A percentile compares a stretch with the other conserved stretches of the same genome.
Conservation (phyloP, 2,888 invertebrate genomes). For the Mesochorus sp. region DNA sequence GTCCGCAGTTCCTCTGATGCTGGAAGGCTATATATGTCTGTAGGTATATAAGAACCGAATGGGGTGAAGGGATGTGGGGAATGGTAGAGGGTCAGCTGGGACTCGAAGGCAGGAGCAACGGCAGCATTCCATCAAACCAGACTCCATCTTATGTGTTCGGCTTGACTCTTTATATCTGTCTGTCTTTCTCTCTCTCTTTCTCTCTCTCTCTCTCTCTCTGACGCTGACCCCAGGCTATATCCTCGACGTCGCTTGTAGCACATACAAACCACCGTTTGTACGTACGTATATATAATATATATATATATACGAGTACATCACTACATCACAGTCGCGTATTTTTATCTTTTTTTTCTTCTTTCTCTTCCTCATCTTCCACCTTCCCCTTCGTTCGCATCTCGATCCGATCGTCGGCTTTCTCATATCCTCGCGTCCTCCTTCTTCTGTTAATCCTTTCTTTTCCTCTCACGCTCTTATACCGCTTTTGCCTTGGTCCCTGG, state of each 20-base stretch:
- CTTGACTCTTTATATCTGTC: conserved; percentile 63
- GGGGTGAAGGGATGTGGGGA: conserved; percentile 45
- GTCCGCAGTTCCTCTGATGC: conserved; percentile 37
- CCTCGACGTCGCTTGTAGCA: conserved; percentile 61
- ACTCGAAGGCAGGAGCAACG: conserved; percentile 71
- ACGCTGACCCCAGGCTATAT: conserved; percentile 74
- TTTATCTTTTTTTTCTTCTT: conserved; percentile 57
- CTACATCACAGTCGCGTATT: conserved; percentile 44
- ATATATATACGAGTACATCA: no score
- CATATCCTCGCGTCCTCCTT: conserved; percentile 51
- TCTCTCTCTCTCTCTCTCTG: conserved; percentile 40
- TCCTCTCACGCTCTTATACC: conserved; percentile 40
- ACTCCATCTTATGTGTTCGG: conserved; percentile 78
- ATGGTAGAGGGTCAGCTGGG: conserved; percentile 68
- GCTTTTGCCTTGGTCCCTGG: conserved; percentile 41
- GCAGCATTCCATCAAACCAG: conserved; percentile 82
- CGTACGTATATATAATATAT: conserved; percentile 20
- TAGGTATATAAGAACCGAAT: conserved; percentile 14
- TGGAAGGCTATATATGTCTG: conserved; percentile 13
- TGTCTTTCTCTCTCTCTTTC: neutral
- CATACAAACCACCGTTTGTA: conserved; percentile 30
- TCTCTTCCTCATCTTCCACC: conserved; percentile 35
- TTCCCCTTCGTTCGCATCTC: conserved; percentile 50
- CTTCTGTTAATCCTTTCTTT: conserved; percentile 32
- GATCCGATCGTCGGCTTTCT: conserved; percentile 59